phyloP scores from a whole-genome alignment of 2,888 invertebrate species.

The Drosophila tanythrix region DNA sequence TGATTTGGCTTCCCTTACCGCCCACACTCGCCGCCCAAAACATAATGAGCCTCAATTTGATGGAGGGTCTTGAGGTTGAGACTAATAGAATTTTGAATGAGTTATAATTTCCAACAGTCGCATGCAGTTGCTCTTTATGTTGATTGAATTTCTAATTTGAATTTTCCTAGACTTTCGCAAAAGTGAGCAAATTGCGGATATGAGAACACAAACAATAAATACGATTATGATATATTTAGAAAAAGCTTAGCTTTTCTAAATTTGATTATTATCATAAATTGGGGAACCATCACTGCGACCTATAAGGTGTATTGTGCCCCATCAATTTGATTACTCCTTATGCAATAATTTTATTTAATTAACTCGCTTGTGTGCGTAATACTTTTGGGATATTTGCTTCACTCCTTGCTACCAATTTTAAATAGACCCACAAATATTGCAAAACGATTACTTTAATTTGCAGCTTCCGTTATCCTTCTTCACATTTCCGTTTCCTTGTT shows the following conservation, averaged over 20 bases:
- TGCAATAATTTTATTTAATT: background rate
- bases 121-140: constrained; percentile 11
- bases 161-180: background rate
- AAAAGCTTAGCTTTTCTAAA: background rate
- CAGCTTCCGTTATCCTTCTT: background rate
- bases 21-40: background rate
- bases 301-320: no score
- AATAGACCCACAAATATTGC: background rate
- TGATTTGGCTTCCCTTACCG: background rate
- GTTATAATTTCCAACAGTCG: constrained; percentile 23
- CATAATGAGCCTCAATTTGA: constrained; percentile 36
- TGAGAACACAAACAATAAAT: background rate
- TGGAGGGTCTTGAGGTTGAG: background rate
- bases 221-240: background rate
- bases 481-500: background rate
- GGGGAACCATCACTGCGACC: no score
- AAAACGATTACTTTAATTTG: background rate
- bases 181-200: constrained; percentile 7
- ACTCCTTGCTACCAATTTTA: background rate
- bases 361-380: background rate
- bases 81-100: constrained; percentile 63
- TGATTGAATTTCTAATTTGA: constrained; percentile 35
- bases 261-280: background rate
- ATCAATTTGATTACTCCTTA: background rate
- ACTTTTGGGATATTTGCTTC: background rate